Evolutionary conservation across 2,797 vertebrate species (phyloP).

Genomic region (Crossoptilon crossoptilon): DNA sequence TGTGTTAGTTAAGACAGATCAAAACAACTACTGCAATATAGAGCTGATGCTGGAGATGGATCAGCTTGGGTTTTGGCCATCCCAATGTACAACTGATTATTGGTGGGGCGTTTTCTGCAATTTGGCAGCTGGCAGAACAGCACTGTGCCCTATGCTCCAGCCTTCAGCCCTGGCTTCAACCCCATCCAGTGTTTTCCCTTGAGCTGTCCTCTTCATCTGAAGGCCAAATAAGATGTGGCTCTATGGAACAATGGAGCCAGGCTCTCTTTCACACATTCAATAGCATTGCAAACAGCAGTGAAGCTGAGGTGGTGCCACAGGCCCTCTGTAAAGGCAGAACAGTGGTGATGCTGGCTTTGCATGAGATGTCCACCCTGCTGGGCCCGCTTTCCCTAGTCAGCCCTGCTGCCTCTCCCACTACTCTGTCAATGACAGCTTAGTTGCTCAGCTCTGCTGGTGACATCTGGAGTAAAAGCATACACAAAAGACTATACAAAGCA

Average conservation of each 20-base stretch:
- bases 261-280: background rate
- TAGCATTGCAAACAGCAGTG: fast-evolving
- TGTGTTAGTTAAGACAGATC: slow-evolving; percentile 25
- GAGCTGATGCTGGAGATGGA: background rate
- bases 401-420: fast-evolving
- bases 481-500: background rate
- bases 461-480: slow-evolving; percentile 28
- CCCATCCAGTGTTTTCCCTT: background rate
- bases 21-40: slow-evolving; percentile 53
- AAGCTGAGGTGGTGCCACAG: background rate
- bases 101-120: fast-evolving
- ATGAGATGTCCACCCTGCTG: fast-evolving
- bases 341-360: fast-evolving
- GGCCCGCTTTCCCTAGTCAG: background rate
- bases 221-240: background rate
- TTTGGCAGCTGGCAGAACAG: background rate
- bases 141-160: background rate
- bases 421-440: background rate
- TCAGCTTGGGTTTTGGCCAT: background rate
- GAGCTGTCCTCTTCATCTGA: background rate
- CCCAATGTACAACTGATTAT: background rate
- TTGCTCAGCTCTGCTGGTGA: background rate
- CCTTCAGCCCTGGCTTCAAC: background rate
- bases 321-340: background rate
- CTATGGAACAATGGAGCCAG: fast-evolving